Evolutionary conservation across 2,888 invertebrate genomes (phyloP), one percentile per base, ranked within the genome.

Genomic region (Drosophila subquinaria): DNA sequence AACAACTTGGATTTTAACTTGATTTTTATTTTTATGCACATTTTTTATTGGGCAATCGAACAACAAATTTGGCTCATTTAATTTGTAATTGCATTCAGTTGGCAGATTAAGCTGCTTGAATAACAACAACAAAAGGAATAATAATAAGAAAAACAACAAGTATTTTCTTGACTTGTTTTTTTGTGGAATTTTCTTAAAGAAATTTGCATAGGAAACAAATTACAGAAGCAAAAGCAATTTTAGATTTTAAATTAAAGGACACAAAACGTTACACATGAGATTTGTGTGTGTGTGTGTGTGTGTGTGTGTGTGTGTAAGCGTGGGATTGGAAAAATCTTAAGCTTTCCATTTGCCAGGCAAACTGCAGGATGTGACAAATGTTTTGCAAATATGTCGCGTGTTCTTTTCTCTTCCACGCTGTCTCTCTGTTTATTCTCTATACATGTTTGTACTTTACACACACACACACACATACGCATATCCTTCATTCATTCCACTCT

Each of bases 181-280:
- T 33, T 20, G 42, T 20, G 40, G 33, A 65, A 69, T 59, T 48
- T 50, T 23, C 43, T 52, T 43, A 27, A 36, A 20, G 40, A 70
- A 78, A 85, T 84, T 81, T 84, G 69, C 87, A 84, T 84, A 71
- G 65, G 59, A 86, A 81, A 83, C 81, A 86, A 86, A 84, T 84
- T 83, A 81, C 68, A 57, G 61, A 69, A 70, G 79, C 73, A 79
- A 83, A 86, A 83, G 72, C 75, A 83, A 86, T 83, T 81, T 86
- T 70, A 43, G 70, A 73, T 77, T 75, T 27, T 69, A 87, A 83
- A 80, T 81, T 77, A 82, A 69, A 79, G 55, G 69, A 73, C 56
- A 62, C 42, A 35, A 42, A 69, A 57, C 50, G 53, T 61, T 60
- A 42, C 42, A 60, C 50, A 38, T 23, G 15, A 5, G 36, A n/a